A percentile compares a stretch with the other conserved stretches of the same genome.
phyloP scores from a whole-genome alignment of 2,797 vertebrate species.

The Euthynnus affinis region DNA sequence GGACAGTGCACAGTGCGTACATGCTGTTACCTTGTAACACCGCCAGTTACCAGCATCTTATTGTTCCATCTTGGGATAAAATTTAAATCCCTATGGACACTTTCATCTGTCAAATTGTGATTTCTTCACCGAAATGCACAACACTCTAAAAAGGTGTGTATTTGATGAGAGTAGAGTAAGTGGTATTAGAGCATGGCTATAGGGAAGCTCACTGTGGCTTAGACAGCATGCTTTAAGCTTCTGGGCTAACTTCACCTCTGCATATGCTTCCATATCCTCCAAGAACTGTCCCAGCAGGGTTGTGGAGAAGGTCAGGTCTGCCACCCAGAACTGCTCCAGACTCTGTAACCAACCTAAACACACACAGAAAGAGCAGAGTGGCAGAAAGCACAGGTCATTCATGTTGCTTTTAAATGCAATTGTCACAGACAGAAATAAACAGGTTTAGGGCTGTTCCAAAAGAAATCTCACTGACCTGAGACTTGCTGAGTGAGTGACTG shows the following conservation, averaged over 20 bases:
- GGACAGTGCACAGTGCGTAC: too few species aligned
- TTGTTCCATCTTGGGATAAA: too few species aligned
- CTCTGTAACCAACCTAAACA: slow-evolving; percentile 95
- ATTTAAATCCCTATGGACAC: too few species aligned
- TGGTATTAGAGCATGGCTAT: background rate
- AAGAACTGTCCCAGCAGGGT: slow-evolving; percentile 97
- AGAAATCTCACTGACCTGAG: slow-evolving; percentile 88
- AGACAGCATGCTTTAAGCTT: background rate
- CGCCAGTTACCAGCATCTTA: too few species aligned
- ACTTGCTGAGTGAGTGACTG: slow-evolving; percentile 94
- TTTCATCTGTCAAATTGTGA: too few species aligned
- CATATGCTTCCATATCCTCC: slow-evolving; percentile 99
- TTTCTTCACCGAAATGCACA: too few species aligned
- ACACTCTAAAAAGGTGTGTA: background rate
- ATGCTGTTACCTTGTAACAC: too few species aligned
- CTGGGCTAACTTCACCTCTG: slow-evolving; percentile 86
- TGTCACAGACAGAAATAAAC: background rate
- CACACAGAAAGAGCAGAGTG: slow-evolving; percentile 1
- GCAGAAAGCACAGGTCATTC: background rate
- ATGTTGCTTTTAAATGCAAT: background rate
- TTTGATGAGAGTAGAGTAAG: background rate
- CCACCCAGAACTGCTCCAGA: slow-evolving; percentile 99
- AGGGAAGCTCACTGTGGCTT: background rate
- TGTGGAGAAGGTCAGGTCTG: slow-evolving; percentile 97
- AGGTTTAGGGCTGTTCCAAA: background rate